phyloP scores from a whole-genome alignment of 2,113 vertebrate species.

The Alces alces region DNA sequence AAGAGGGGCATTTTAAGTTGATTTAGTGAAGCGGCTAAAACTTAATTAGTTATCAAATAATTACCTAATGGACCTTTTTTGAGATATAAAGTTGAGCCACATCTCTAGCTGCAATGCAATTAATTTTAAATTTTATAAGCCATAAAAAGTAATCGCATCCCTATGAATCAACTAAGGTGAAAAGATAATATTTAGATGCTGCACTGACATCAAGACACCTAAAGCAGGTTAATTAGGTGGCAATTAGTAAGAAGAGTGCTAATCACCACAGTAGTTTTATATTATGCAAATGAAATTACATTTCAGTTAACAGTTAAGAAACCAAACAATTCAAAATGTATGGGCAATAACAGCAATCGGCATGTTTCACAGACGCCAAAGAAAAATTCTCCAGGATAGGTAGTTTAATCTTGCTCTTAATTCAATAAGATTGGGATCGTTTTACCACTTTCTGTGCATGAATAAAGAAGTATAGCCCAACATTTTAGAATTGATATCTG shows the following conservation, averaged over 20 bases:
- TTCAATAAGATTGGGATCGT: not conserved
- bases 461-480: not conserved
- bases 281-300: constrained; percentile 73
- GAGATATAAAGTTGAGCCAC: constrained; percentile 50
- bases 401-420: not conserved
- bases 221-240: constrained; percentile 74
- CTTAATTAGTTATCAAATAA: constrained; percentile 71
- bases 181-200: constrained; percentile 69
- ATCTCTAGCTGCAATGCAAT: constrained; percentile 50
- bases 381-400: not conserved
- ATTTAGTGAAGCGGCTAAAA: constrained; percentile 58
- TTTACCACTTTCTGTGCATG: not conserved
- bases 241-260: constrained; percentile 78
- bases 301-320: constrained; percentile 57
- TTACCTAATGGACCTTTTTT: constrained; percentile 42
- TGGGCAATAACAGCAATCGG: constrained; percentile 35
- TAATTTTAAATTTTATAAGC: constrained; percentile 69
- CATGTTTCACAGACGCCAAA: constrained; percentile 20
- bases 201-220: constrained; percentile 54
- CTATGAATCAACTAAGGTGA: constrained; percentile 55
- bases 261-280: constrained; percentile 68
- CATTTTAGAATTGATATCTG: not conserved
- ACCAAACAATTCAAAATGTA: constrained; percentile 49
- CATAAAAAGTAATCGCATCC: constrained; percentile 67
- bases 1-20: constrained; percentile 31